Percentiles rank a stretch among this genome's conserved stretches.
phyloP scores from a whole-genome alignment of 1,140 invertebrate species.

The Drosophila nasuta region DNA sequence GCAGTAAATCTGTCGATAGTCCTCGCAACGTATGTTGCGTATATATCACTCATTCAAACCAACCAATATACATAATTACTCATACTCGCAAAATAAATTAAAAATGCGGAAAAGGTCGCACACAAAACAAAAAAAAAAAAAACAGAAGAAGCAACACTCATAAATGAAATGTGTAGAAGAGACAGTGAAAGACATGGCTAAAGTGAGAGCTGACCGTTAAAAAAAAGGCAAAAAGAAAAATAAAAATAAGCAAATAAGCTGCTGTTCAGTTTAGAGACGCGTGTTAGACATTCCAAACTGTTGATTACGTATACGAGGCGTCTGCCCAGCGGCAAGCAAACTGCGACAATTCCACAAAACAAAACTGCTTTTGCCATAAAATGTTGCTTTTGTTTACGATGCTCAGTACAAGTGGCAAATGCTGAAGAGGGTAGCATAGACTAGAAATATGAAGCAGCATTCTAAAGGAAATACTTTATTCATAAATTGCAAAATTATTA shows the following conservation, averaged over 20 bases:
- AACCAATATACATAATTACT: constrained; percentile 40
- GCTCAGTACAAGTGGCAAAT: neutral
- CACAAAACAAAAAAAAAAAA: constrained; percentile 1
- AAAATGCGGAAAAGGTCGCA: constrained; percentile 54
- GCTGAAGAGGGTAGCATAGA: neutral
- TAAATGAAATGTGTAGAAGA: constrained; percentile 43
- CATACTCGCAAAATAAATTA: constrained; percentile 46
- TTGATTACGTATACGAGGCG: constrained; percentile 48
- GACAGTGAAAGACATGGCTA: constrained; percentile 22
- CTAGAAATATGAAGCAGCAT: neutral
- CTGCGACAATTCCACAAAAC: constrained; percentile 18
- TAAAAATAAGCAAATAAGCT: neutral
- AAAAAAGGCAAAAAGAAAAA: neutral
- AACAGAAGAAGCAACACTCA: neutral
- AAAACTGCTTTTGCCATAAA: constrained; percentile 24
- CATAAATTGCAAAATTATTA: too few species aligned
- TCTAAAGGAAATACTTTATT: neutral
- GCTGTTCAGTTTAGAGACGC: constrained; percentile 46
- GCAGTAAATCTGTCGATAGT: constrained; percentile 78
- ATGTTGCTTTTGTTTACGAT: neutral
- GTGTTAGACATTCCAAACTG: constrained; percentile 52
- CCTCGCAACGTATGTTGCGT: constrained; percentile 19
- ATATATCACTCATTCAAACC: constrained; percentile 51
- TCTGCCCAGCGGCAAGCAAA: constrained; percentile 11
- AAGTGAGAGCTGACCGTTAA: constrained; percentile 25